Evolutionary conservation across 2,888 invertebrate species (phyloP).

Genomic region (Mylabris sibirica): DNA sequence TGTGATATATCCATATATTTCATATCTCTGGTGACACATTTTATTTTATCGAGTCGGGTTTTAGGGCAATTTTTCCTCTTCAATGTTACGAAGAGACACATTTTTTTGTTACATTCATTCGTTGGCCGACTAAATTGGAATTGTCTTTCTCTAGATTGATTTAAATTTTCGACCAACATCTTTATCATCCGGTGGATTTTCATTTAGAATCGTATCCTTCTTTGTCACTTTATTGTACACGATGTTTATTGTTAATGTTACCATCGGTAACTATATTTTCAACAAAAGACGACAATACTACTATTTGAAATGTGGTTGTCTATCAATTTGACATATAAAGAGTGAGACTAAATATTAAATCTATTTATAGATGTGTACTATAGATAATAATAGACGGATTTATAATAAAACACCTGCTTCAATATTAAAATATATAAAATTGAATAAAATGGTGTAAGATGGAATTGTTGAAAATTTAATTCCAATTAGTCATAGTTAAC

Average conservation of each 20-base stretch:
- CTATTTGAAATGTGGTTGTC: conserved; percentile 22
- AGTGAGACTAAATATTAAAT: conserved; percentile 18
- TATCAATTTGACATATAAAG: conserved; percentile 19
- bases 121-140: conserved; percentile 22
- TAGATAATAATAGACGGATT: not conserved
- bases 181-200: conserved; percentile 21
- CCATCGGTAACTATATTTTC: not conserved
- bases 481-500: not conserved
- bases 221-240: not conserved
- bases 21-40: conserved; percentile 11
- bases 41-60: conserved; percentile 8
- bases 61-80: conserved; percentile 2
- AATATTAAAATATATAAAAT: not conserved
- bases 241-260: not conserved
- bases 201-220: conserved; percentile 21
- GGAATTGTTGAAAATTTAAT: not conserved
- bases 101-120: conserved; percentile 10
- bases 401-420: conserved; percentile 18
- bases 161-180: conserved; percentile 26
- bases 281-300: conserved; percentile 16
- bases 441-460: not conserved
- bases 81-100: conserved; percentile 7
- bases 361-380: not conserved
- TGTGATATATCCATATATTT: not conserved
- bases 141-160: conserved; percentile 28